Evolutionary conservation across 2,888 invertebrate genomes (phyloP).

Genomic region (Quadriops clusia): DNA sequence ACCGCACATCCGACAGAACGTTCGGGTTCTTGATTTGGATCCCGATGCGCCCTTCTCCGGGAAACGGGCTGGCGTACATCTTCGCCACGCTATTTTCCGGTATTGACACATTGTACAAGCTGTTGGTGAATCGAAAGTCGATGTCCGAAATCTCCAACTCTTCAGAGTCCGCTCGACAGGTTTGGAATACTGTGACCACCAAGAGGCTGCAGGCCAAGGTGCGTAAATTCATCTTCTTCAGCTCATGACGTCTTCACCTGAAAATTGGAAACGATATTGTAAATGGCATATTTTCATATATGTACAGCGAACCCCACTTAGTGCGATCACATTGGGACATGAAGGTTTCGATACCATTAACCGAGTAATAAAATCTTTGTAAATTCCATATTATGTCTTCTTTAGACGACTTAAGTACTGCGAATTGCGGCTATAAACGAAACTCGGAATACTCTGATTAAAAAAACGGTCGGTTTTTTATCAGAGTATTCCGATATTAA

Average conservation of each 20-base stretch:
- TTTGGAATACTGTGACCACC: conserved; percentile 27
- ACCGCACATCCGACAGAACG: conserved; percentile 52
- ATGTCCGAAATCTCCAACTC: conserved; percentile 24
- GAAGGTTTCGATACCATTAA: too few species aligned
- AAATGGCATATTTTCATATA: too few species aligned
- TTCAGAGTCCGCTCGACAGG: conserved; percentile 23
- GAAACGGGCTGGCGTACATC: conserved; percentile 63
- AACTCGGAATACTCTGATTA: too few species aligned
- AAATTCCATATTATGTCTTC: too few species aligned
- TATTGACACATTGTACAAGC: conserved; percentile 77
- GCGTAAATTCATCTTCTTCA: conserved; percentile 31
- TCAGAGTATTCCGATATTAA: too few species aligned
- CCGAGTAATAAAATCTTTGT: too few species aligned
- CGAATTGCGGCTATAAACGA: too few species aligned
- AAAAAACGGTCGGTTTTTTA: too few species aligned
- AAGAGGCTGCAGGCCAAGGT: conserved; percentile 32
- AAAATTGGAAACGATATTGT: too few species aligned
- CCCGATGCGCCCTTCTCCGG: conserved; percentile 70
- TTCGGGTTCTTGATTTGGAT: conserved; percentile 42
- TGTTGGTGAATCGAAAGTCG: conserved; percentile 58
- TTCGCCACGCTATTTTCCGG: conserved; percentile 87
- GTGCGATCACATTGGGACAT: too few species aligned
- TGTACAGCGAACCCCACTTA: too few species aligned
- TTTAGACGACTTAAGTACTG: too few species aligned
- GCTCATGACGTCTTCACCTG: conserved; percentile 33